Percentiles rank a stretch among this genome's conserved stretches.
These are phyloP conservation scores for Lutra lutra DNA, from an alignment of 2,797 vertebrate genomes.

Conservation along the genomic window DNA sequence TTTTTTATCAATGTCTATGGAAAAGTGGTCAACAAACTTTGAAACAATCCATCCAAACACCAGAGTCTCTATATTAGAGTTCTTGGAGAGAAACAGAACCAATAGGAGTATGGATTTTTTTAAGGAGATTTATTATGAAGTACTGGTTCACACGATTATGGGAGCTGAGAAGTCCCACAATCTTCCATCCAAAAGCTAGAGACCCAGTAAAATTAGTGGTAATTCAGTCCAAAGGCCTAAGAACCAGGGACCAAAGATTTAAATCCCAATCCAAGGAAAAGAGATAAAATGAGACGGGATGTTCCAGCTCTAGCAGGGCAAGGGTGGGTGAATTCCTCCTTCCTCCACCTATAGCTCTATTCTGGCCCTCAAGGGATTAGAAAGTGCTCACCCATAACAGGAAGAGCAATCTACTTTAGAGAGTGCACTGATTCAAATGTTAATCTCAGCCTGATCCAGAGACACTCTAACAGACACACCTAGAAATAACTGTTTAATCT, in stretches of 20 bases:
- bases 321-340: background rate
- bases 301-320: background rate
- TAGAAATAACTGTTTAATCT: background rate
- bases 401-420: background rate
- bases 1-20: background rate
- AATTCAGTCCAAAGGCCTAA: background rate
- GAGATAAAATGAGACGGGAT: background rate
- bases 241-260: background rate
- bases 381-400: background rate
- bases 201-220: background rate
- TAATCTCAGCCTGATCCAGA: background rate
- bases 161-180: background rate
- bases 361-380: background rate
- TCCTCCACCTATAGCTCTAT: background rate
- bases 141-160: background rate
- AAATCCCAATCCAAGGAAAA: background rate
- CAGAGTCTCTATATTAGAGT: background rate
- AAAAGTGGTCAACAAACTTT: slow-evolving; percentile 46
- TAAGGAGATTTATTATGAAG: background rate
- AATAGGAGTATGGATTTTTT: background rate
- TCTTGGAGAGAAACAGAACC: background rate
- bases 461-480: background rate
- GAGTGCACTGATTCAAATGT: background rate
- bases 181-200: background rate
- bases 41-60: background rate